A percentile compares a stretch with the other conserved stretches of the same genome.
Evolutionary conservation across 2,888 invertebrate species (phyloP).

Genomic region (Nomada lathburiana): DNA sequence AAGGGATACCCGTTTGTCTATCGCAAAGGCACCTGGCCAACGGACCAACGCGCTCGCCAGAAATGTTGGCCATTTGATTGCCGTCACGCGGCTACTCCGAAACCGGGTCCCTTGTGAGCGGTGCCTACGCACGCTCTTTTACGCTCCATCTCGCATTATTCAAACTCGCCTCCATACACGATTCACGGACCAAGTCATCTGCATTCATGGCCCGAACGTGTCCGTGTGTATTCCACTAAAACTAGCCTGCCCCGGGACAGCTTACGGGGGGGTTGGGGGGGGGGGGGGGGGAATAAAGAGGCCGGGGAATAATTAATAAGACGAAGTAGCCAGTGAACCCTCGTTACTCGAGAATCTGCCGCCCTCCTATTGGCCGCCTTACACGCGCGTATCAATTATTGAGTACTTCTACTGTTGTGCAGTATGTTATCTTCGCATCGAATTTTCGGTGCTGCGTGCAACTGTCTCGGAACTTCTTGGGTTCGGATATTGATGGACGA

Average conservation of each 20-base stretch:
- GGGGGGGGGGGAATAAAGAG: constrained; percentile 55
- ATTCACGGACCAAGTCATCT: constrained; percentile 29
- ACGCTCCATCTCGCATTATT: constrained; percentile 41
- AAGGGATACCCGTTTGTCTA: constrained; percentile 59
- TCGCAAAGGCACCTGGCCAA: constrained; percentile 44
- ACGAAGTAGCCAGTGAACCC: constrained; percentile 8
- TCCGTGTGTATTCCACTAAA: constrained; percentile 7
- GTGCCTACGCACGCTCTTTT: constrained; percentile 40
- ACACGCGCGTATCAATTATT: background rate
- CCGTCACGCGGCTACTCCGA: constrained; percentile 46
- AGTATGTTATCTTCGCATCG: too few species aligned
- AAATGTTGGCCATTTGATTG: constrained; percentile 66
- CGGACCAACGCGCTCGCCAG: constrained; percentile 12
- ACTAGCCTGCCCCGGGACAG: constrained; percentile 33
- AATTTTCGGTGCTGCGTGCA: too few species aligned
- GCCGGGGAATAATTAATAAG: constrained; percentile 66
- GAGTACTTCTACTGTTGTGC: background rate
- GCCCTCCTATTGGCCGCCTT: too few species aligned
- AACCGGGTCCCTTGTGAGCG: constrained; percentile 37
- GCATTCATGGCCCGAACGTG: constrained; percentile 26
- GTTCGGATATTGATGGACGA: background rate
- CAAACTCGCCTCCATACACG: constrained; percentile 7
- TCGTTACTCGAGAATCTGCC: background rate
- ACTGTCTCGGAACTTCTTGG: too few species aligned
- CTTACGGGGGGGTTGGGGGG: constrained; percentile 18